These are phyloP conservation scores for Alosa sapidissima DNA, from an alignment of 2,797 vertebrate genomes.

Conservation along the genomic window DNA sequence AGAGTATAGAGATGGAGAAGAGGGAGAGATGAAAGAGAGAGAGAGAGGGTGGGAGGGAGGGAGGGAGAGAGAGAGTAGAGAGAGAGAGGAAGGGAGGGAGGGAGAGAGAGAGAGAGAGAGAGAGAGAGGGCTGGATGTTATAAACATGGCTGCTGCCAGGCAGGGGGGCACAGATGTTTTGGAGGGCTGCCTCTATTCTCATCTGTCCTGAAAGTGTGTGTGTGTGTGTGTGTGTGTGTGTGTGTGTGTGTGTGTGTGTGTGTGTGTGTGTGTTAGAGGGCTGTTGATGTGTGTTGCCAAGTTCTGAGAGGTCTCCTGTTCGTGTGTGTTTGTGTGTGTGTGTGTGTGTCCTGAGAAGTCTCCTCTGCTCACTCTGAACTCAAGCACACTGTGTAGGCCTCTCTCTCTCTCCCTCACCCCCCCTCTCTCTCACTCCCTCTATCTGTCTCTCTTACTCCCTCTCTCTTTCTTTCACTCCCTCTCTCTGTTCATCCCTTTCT, in stretches of 20 bases:
- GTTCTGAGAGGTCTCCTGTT: background rate
- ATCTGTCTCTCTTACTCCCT: background rate
- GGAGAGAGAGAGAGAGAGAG: background rate
- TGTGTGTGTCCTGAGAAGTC: too few species aligned
- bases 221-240: background rate
- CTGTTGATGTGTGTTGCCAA: too few species aligned
- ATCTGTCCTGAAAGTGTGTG: background rate
- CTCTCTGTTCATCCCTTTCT: too few species aligned
- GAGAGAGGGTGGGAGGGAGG: too few species aligned
- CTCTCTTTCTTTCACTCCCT: background rate
- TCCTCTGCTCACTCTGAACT: background rate
- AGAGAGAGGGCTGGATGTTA: background rate
- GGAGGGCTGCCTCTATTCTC: background rate
- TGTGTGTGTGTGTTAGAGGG: background rate
- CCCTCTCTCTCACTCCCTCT: background rate
- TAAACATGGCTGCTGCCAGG: background rate
- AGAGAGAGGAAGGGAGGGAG: background rate
- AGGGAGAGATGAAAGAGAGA: background rate
- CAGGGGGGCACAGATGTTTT: constrained; percentile 3
- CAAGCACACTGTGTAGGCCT: too few species aligned
- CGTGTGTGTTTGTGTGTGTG: too few species aligned
- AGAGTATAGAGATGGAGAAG: background rate
- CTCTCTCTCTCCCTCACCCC: background rate
- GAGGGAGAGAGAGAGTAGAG: too few species aligned
- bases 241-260: background rate